These are phyloP conservation scores for Cantharis nigra DNA, from an alignment of 2,888 invertebrate species.

Conservation along the genomic window DNA sequence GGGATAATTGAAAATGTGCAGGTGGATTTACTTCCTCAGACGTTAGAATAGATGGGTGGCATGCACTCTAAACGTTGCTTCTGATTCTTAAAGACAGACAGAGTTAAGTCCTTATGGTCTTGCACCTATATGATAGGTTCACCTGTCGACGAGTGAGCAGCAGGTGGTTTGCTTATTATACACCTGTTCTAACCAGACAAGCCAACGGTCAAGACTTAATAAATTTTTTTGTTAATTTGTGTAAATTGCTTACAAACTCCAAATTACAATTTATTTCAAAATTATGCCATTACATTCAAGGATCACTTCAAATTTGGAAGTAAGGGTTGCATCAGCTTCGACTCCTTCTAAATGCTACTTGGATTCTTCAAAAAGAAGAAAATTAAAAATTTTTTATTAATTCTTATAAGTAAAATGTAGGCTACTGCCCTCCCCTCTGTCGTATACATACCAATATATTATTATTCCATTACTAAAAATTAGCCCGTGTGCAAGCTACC, in stretches of 20 bases:
- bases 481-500: too few relatives aligned
- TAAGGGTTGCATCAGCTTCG: too few relatives aligned
- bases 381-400: too few relatives aligned
- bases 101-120: neutral
- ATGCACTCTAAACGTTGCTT: neutral
- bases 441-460: too few relatives aligned
- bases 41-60: neutral
- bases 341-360: too few relatives aligned
- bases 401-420: too few relatives aligned
- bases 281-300: too few relatives aligned
- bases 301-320: too few relatives aligned
- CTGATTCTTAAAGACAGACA: neutral
- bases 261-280: neutral
- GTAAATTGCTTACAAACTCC: neutral
- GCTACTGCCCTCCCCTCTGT: too few relatives aligned
- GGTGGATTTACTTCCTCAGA: neutral
- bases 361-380: too few relatives aligned
- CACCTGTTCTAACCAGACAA: constrained; percentile 25
- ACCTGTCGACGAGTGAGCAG: constrained; percentile 23
- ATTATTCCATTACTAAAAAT: too few relatives aligned
- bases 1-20: neutral
- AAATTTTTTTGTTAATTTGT: neutral
- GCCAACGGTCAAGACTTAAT: constrained; percentile 15
- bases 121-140: neutral
- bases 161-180: constrained; percentile 25